phyloP scores from a whole-genome alignment of 2,888 invertebrate species.

The Temnothorax unifasciatus region DNA sequence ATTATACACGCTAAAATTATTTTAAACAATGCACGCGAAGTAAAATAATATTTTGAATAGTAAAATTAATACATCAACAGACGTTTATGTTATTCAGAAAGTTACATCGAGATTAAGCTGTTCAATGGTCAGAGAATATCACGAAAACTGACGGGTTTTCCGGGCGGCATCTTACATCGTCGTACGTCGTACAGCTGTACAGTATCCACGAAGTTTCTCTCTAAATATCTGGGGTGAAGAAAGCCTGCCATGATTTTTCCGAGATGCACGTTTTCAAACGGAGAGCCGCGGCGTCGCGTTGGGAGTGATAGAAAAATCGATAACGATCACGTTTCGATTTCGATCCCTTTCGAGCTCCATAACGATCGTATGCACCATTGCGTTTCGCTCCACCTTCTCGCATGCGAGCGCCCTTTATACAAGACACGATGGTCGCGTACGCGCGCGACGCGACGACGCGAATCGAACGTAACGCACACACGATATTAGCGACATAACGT shows the following conservation, averaged over 20 bases:
- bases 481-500: slow-evolving; percentile 15
- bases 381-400: not conserved
- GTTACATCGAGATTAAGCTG: not conserved
- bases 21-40: slow-evolving; percentile 17
- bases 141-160: not conserved
- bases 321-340: slow-evolving; percentile 31
- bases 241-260: not conserved
- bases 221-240: not conserved
- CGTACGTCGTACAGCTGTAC: not conserved
- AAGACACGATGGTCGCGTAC: not conserved
- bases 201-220: not conserved
- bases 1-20: slow-evolving; percentile 44
- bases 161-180: not conserved
- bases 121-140: not conserved
- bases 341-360: not conserved
- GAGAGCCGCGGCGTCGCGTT: not conserved
- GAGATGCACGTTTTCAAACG: not conserved
- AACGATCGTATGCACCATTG: slow-evolving; percentile 12
- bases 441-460: not conserved
- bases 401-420: not conserved
- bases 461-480: not conserved
- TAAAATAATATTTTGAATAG: slow-evolving; percentile 29
- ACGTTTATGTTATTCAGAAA: not conserved
- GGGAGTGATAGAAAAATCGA: slow-evolving; percentile 24
- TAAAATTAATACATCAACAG: slow-evolving; percentile 4